These are phyloP conservation scores for Capreolus pygargus DNA, from an alignment of 2,113 vertebrate species.

Conservation along the genomic window DNA sequence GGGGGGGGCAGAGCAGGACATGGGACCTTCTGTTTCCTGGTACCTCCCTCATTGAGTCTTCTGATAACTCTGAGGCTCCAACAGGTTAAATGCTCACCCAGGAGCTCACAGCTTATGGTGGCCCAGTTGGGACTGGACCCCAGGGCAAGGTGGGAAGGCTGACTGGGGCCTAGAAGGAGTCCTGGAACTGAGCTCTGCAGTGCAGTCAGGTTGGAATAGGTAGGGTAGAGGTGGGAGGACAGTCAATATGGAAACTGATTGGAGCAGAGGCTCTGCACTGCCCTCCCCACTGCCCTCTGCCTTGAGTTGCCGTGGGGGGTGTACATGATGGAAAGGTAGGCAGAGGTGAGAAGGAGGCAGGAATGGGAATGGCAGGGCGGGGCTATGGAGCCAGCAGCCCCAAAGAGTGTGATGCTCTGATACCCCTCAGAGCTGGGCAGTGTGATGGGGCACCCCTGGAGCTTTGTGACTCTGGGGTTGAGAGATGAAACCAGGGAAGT, in stretches of 20 bases:
- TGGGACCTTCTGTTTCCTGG: background rate
- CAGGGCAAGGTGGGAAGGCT: background rate
- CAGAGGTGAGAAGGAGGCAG: background rate
- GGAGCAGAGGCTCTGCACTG: background rate
- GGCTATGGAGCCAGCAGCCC: background rate
- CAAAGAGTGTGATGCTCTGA: background rate
- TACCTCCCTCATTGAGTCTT: background rate
- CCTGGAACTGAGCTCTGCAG: background rate
- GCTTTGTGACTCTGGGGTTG: background rate
- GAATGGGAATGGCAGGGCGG: no score
- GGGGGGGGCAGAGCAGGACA: background rate
- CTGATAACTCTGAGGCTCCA: background rate
- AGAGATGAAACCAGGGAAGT: background rate
- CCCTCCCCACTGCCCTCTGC: background rate
- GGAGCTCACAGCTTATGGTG: background rate
- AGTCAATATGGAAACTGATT: background rate
- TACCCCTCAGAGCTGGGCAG: background rate
- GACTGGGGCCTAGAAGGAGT: background rate
- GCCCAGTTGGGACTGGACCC: background rate
- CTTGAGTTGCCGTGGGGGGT: background rate
- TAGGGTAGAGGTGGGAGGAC: background rate
- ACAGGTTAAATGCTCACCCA: background rate
- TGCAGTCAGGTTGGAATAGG: background rate
- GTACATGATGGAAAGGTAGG: background rate
- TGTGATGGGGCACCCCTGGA: rapidly evolving